Evolutionary conservation across 2,888 invertebrate genomes (phyloP).

Genomic region (Metalampra italica): DNA sequence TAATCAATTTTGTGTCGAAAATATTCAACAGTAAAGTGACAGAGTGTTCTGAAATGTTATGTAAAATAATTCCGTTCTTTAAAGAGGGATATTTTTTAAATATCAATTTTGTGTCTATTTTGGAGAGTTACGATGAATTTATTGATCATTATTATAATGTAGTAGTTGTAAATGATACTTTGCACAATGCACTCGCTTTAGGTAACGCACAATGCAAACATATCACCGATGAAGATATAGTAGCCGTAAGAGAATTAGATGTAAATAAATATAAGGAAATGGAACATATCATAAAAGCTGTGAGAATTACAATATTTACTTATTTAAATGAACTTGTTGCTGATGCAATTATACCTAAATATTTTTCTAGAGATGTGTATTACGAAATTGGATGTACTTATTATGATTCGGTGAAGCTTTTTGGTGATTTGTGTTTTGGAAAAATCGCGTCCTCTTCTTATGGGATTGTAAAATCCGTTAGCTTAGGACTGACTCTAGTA

Average conservation of each 20-base stretch:
- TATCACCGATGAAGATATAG: slow-evolving; percentile 41
- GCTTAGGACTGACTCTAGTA: slow-evolving; percentile 74
- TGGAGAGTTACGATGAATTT: slow-evolving; percentile 65
- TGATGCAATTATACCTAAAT: slow-evolving; percentile 73
- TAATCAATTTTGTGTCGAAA: slow-evolving; percentile 64
- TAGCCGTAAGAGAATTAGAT: slow-evolving; percentile 57
- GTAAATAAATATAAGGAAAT: slow-evolving; percentile 63
- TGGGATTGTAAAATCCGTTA: slow-evolving; percentile 73
- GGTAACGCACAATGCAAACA: slow-evolving; percentile 55
- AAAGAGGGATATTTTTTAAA: slow-evolving; percentile 58
- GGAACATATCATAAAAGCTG: slow-evolving; percentile 76
- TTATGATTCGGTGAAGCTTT: slow-evolving; percentile 65
- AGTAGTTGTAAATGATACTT: slow-evolving; percentile 46
- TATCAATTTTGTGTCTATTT: slow-evolving; percentile 60
- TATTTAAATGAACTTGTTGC: slow-evolving; percentile 72
- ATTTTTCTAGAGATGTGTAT: slow-evolving; percentile 78
- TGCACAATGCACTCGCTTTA: slow-evolving; percentile 53
- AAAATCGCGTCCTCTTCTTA: slow-evolving; percentile 77
- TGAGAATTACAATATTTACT: slow-evolving; percentile 77
- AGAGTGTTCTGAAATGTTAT: slow-evolving; percentile 21
- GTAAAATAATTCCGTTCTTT: slow-evolving; percentile 48
- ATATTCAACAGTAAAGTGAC: slow-evolving; percentile 38
- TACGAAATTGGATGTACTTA: slow-evolving; percentile 65
- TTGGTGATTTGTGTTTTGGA: slow-evolving; percentile 65
- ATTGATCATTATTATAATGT: slow-evolving; percentile 48